phyloP scores from a whole-genome alignment of 1,140 invertebrate genomes.

The Aphidius ervi region DNA sequence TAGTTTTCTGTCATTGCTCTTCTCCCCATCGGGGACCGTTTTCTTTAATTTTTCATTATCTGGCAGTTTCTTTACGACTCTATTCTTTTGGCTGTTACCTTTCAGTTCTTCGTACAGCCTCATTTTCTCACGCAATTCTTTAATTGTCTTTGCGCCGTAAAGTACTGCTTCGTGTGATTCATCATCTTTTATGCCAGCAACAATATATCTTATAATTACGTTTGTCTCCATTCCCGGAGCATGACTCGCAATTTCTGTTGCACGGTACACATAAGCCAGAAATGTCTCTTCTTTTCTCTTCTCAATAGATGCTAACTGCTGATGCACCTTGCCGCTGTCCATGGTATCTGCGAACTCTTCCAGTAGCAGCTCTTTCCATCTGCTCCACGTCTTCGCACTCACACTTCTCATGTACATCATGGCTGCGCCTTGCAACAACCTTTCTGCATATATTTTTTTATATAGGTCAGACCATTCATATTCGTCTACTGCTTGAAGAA shows the following conservation, averaged over 20 bases:
- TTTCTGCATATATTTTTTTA: no score
- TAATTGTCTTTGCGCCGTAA: constrained; percentile 23
- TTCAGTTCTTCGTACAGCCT: constrained; percentile 16
- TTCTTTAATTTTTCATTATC: constrained; percentile 2
- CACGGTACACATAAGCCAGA: constrained; percentile 30
- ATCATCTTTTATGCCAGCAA: constrained; percentile 33
- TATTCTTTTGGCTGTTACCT: not conserved
- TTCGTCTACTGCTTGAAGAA: no score
- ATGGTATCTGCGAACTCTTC: constrained; percentile 24
- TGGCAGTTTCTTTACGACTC: not conserved
- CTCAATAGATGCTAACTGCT: constrained; percentile 10
- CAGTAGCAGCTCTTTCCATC: constrained; percentile 15
- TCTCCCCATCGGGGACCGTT: not conserved
- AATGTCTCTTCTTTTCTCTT: constrained; percentile 25
- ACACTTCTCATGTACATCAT: no score
- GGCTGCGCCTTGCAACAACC: no score
- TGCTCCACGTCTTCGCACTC: no score
- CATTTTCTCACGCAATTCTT: constrained; percentile 28
- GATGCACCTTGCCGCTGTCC: constrained; percentile 20
- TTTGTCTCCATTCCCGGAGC: constrained; percentile 24
- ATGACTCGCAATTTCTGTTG: constrained; percentile 32
- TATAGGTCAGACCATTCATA: no score
- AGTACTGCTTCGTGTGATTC: constrained; percentile 25
- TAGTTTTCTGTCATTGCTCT: constrained; percentile 23
- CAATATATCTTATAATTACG: constrained; percentile 33